Percentiles rank a stretch among this genome's conserved stretches.
Conservation (phyloP, 2,797 vertebrate species). For the Sebastes minor region DNA sequence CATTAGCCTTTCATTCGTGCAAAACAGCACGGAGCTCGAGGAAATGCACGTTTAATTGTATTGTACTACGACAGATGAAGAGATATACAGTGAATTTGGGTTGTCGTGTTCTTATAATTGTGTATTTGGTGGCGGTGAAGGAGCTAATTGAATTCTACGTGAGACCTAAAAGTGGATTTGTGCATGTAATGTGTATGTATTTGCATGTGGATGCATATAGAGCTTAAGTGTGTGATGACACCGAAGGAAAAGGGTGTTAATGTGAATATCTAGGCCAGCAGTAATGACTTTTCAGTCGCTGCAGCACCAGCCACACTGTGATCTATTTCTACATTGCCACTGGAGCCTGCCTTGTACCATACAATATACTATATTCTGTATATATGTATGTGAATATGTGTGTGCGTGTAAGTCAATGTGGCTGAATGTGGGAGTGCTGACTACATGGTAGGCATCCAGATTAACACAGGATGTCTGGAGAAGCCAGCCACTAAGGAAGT, state of each 20-base stretch:
- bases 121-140: background rate
- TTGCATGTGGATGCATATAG: background rate
- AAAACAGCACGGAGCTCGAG: slow-evolving; percentile 1
- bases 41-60: slow-evolving; percentile 19
- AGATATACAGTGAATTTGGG: background rate
- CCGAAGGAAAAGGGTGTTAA: slow-evolving; percentile 35
- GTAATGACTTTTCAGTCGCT: slow-evolving; percentile 63
- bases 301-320: slow-evolving; percentile 35
- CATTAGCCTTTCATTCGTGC: slow-evolving; percentile 39
- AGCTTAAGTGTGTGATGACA: slow-evolving; percentile 20
- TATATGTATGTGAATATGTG: background rate
- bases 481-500: background rate
- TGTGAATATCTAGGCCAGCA: slow-evolving; percentile 69
- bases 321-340: slow-evolving; percentile 52
- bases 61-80: background rate
- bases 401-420: background rate
- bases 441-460: slow-evolving; percentile 8
- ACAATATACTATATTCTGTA: background rate
- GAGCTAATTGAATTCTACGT: background rate
- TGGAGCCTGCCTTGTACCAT: background rate
- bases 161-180: background rate
- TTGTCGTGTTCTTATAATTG: background rate
- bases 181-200: background rate
- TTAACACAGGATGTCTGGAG: slow-evolving; percentile 1
- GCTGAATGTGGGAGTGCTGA: slow-evolving; percentile 12